These are phyloP conservation scores for Polymixis flavicincta DNA, from an alignment of 2,888 invertebrate species.

Conservation along the genomic window DNA sequence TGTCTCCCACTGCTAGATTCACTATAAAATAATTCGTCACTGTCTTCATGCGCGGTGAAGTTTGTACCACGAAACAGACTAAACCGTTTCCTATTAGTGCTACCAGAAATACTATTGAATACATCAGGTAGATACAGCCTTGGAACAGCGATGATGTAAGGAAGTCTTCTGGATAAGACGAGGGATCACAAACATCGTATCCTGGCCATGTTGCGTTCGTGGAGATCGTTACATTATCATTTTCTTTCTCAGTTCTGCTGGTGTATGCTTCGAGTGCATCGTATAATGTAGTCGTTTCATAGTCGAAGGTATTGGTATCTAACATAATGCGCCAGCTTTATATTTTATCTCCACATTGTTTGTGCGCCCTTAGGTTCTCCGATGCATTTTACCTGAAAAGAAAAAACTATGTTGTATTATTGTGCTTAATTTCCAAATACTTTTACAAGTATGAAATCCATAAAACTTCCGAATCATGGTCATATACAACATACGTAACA, in stretches of 20 bases:
- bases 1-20: constrained; percentile 96
- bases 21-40: constrained; percentile 98
- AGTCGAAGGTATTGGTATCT: constrained; percentile 71
- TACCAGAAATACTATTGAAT: constrained; percentile 93
- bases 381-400: constrained; percentile 55
- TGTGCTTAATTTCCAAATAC: too few relatives aligned
- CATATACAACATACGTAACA: background rate
- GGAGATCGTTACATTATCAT: constrained; percentile 62
- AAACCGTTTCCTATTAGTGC: constrained; percentile 94
- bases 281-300: constrained; percentile 70
- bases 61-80: constrained; percentile 96
- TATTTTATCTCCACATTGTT: constrained; percentile 56
- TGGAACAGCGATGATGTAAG: constrained; percentile 90
- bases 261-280: constrained; percentile 60
- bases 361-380: constrained; percentile 1
- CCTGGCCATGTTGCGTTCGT: constrained; percentile 77
- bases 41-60: constrained; percentile 96
- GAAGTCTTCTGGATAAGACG: constrained; percentile 75
- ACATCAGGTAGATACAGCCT: constrained; percentile 92
- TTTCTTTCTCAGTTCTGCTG: constrained; percentile 57
- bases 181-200: constrained; percentile 74
- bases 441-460: background rate
- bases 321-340: constrained; percentile 74
- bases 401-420: constrained; percentile 16
- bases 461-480: background rate